phyloP scores from a whole-genome alignment of 2,888 invertebrate genomes.

The Drosophila stalkeri region DNA sequence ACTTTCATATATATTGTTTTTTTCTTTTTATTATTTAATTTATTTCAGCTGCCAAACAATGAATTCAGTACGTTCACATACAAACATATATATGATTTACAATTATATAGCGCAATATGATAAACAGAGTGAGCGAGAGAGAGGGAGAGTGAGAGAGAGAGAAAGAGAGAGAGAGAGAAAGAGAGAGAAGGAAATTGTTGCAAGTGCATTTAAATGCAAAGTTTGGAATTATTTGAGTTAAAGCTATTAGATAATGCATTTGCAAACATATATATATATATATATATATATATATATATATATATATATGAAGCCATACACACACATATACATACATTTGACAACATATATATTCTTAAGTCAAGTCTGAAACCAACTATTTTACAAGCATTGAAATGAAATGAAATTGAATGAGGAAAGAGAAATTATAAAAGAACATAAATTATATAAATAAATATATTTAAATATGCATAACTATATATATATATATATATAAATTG shows the following conservation, averaged over 20 bases:
- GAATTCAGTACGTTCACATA: constrained; percentile 33
- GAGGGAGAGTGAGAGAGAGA: constrained; percentile 2
- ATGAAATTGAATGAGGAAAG: background rate
- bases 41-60: constrained; percentile 54
- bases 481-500: background rate
- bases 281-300: background rate
- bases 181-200: background rate
- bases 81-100: constrained; percentile 15
- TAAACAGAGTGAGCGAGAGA: background rate
- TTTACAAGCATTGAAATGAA: background rate
- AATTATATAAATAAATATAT: background rate
- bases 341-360: constrained; percentile 22
- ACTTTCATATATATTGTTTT: constrained; percentile 16
- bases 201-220: constrained; percentile 43
- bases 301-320: constrained; percentile 30
- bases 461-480: background rate
- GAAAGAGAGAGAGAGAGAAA: constrained; percentile 5
- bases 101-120: constrained; percentile 11
- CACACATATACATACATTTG: constrained; percentile 12
- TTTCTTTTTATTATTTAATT: constrained; percentile 29
- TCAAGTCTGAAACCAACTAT: constrained; percentile 39
- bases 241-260: constrained; percentile 5
- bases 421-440: background rate
- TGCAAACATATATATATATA: background rate
- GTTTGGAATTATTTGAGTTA: constrained; percentile 47